Evolutionary conservation across 2,113 vertebrate genomes (phyloP).

Genomic region (Pygoscelis antarcticus): DNA sequence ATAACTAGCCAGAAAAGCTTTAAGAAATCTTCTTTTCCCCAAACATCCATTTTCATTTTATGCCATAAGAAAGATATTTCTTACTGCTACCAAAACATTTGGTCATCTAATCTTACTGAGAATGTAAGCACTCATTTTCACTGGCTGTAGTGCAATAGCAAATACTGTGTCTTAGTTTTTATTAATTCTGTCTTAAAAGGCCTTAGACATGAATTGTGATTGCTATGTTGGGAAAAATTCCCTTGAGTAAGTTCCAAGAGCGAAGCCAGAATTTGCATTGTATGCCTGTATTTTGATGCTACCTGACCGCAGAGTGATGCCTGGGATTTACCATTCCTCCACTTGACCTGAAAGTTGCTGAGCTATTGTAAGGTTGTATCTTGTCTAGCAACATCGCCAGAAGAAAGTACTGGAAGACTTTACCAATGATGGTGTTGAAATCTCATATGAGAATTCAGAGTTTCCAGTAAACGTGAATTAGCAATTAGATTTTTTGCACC

Average conservation of each 20-base stretch:
- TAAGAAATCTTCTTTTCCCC: neutral
- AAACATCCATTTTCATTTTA: neutral
- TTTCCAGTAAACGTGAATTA: neutral
- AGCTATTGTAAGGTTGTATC: neutral
- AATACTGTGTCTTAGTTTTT: neutral
- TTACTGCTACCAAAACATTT: neutral
- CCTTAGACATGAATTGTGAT: neutral
- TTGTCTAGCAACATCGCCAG: neutral
- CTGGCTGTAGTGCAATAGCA: neutral
- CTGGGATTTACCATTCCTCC: neutral
- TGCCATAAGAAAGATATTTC: neutral
- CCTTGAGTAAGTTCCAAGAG: neutral
- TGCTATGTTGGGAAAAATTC: neutral
- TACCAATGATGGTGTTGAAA: neutral
- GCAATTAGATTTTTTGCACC: neutral
- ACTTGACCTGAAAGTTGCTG: neutral
- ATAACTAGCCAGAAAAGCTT: neutral
- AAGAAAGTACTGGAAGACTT: neutral
- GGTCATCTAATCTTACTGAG: neutral
- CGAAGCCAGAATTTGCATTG: neutral
- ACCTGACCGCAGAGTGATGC: neutral
- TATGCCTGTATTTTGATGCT: neutral
- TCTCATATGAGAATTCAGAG: neutral
- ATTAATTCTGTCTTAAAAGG: neutral
- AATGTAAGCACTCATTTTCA: neutral